Percentiles rank a stretch among this genome's conserved stretches.
Evolutionary conservation across 2,797 vertebrate genomes (phyloP).

Genomic region (Anableps anableps): DNA sequence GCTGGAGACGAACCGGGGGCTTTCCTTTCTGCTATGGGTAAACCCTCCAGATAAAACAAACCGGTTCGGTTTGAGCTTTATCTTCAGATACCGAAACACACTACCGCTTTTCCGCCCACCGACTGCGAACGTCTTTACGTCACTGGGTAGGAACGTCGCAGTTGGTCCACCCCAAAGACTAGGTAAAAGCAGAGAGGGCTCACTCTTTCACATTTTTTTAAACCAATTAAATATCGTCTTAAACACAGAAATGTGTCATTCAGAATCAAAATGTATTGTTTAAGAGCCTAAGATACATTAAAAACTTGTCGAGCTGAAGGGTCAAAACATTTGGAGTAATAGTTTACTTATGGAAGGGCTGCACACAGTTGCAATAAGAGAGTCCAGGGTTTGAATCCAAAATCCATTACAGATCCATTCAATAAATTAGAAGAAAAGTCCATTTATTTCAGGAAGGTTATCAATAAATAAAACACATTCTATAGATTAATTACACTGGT

Average conservation of each 20-base stretch:
- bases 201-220: constrained; percentile 42
- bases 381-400: background rate
- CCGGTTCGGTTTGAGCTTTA: constrained; percentile 53
- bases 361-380: background rate
- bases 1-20: background rate
- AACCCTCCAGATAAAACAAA: constrained; percentile 16
- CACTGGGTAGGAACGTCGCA: constrained; percentile 41
- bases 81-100: constrained; percentile 32
- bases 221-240: background rate
- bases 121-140: constrained; percentile 60
- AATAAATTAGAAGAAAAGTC: too few species aligned
- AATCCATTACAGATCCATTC: background rate
- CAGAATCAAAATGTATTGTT: background rate
- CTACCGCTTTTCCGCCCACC: constrained; percentile 70
- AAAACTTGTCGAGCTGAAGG: background rate
- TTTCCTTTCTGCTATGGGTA: background rate
- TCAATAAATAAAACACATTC: too few species aligned
- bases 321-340: background rate
- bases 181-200: accelerated
- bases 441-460: too few species aligned
- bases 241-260: background rate
- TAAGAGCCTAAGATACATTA: background rate
- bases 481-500: too few species aligned
- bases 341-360: background rate
- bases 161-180: constrained; percentile 47